Conservation (phyloP, 2,888 invertebrate genomes). For the Chrysodeixis includens region DNA sequence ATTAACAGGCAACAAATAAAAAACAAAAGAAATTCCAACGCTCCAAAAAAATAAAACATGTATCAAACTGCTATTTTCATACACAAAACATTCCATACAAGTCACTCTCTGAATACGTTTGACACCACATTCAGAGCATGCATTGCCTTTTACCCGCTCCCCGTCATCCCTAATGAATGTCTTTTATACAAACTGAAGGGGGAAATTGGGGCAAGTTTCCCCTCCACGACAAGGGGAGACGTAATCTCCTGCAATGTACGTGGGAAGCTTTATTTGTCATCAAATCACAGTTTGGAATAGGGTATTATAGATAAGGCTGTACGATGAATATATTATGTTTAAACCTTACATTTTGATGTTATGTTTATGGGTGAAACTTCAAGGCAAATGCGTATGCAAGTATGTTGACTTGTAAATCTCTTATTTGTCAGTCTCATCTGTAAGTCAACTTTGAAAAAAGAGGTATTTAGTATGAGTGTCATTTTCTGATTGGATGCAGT, state of each 20-base stretch:
- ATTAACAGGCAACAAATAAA: too few species aligned
- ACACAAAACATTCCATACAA: not conserved
- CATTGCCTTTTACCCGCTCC: slow-evolving; percentile 34
- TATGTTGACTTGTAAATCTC: too few species aligned
- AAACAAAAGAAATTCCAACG: too few species aligned
- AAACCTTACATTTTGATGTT: too few species aligned
- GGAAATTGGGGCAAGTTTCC: slow-evolving; percentile 45
- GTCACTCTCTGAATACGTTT: slow-evolving; percentile 17
- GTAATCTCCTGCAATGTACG: slow-evolving; percentile 12
- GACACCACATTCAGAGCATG: slow-evolving; percentile 28
- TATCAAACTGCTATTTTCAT: not conserved
- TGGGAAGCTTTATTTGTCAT: not conserved
- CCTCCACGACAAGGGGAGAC: slow-evolving; percentile 9
- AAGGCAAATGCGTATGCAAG: too few species aligned
- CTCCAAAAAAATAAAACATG: too few species aligned
- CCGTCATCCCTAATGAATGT: slow-evolving; percentile 48
- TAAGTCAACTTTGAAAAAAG: too few species aligned
- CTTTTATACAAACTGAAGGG: slow-evolving; percentile 46
- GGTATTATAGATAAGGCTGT: not conserved
- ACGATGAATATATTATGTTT: too few species aligned
- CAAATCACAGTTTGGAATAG: not conserved
- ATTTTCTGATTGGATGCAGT: too few species aligned
- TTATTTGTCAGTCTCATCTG: too few species aligned
- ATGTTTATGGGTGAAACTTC: too few species aligned
- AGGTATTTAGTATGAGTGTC: too few species aligned